Evolutionary conservation across 2,888 invertebrate genomes (phyloP).

Genomic region (Pristionchus fissidentatus): DNA sequence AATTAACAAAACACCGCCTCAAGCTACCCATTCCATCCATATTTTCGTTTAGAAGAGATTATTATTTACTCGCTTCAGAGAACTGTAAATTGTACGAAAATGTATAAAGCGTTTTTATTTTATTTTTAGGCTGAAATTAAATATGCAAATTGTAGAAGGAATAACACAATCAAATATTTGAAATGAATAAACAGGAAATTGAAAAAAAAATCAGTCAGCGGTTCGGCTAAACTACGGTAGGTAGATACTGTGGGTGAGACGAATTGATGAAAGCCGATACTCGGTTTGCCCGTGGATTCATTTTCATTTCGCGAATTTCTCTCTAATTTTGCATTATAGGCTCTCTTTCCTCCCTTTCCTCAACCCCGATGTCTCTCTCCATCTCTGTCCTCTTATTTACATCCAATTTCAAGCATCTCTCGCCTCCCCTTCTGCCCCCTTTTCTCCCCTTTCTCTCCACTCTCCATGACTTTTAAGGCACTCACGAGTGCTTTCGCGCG

Average conservation of each 20-base stretch:
- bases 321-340: background rate
- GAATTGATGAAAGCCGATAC: background rate
- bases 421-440: too few species aligned
- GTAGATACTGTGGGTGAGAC: background rate
- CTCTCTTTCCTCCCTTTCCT: background rate
- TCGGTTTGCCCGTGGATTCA: background rate
- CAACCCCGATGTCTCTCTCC: background rate
- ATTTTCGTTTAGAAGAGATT: slow-evolving; percentile 29
- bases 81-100: background rate
- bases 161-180: background rate
- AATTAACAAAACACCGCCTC: slow-evolving; percentile 33
- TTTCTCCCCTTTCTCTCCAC: background rate
- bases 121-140: slow-evolving; percentile 5
- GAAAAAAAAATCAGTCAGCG: background rate
- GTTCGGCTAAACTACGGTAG: too few species aligned
- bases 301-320: background rate
- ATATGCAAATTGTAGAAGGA: background rate
- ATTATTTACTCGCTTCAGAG: background rate
- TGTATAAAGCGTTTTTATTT: background rate
- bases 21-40: slow-evolving; percentile 17
- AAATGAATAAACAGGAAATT: background rate
- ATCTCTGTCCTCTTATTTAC: slow-evolving; percentile 9
- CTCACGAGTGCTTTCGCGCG: background rate
- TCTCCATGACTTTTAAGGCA: slow-evolving; percentile 2
- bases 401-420: slow-evolving; percentile 6